Percentiles rank a stretch among this genome's conserved stretches.
Evolutionary conservation across 2,888 invertebrate species (phyloP).

Genomic region (Brachyptera putata): DNA sequence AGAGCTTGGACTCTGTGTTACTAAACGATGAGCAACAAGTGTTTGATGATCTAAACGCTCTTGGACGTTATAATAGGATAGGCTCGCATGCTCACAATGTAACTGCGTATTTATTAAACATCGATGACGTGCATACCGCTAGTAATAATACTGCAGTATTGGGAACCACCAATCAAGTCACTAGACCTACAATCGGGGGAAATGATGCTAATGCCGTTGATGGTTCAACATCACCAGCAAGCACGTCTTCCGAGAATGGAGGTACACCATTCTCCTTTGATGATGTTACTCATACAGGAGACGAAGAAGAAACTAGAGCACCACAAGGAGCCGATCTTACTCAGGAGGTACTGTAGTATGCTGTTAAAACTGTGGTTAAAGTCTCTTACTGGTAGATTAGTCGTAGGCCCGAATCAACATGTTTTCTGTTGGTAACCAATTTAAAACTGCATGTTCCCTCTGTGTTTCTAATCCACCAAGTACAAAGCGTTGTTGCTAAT

Average conservation of each 20-base stretch:
- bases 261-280: constrained; percentile 1
- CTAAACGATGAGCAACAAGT: constrained; percentile 67
- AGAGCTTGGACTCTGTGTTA: constrained; percentile 65
- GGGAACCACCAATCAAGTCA: too few relatives aligned
- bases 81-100: constrained; percentile 49
- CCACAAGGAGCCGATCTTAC: constrained; percentile 42
- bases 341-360: constrained; percentile 43
- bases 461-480: too few relatives aligned
- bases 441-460: too few relatives aligned
- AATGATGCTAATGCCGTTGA: constrained; percentile 27
- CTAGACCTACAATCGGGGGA: too few relatives aligned
- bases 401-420: too few relatives aligned
- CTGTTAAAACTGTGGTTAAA: too few relatives aligned
- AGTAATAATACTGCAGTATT: constrained; percentile 33
- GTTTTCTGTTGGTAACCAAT: too few relatives aligned
- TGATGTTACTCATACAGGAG: neutral
- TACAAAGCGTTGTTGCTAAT: too few relatives aligned
- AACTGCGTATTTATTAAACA: constrained; percentile 60
- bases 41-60: constrained; percentile 68
- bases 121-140: constrained; percentile 41
- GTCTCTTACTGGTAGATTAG: too few relatives aligned
- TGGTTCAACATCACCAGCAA: constrained; percentile 21
- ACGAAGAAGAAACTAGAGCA: constrained; percentile 11
- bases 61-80: constrained; percentile 59
- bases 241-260: constrained; percentile 19